Percentiles rank a stretch among this genome's conserved stretches.
Evolutionary conservation across 2,888 invertebrate genomes (phyloP).

Genomic region (Agriopis leucophaearia): DNA sequence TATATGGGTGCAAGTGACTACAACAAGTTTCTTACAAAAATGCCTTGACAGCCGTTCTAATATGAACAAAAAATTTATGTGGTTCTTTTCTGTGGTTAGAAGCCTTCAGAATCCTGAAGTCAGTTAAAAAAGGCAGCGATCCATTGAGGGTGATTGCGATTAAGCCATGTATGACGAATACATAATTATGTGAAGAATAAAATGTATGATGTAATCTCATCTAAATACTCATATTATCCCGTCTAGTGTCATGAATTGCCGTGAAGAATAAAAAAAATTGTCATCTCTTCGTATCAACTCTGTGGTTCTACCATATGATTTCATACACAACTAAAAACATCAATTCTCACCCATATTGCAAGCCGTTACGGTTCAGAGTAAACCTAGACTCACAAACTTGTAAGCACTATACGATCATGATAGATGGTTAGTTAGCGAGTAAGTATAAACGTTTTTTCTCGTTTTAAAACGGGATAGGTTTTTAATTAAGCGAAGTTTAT

Average conservation of each 20-base stretch:
- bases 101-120: too few relatives aligned
- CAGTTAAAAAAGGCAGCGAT: too few relatives aligned
- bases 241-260: background rate
- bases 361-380: constrained; percentile 19
- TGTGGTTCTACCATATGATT: background rate
- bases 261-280: background rate
- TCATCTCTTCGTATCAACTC: background rate
- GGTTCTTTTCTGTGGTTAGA: too few relatives aligned
- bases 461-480: constrained; percentile 21
- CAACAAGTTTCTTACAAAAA: too few relatives aligned
- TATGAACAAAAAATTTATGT: too few relatives aligned
- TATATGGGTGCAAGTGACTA: too few relatives aligned
- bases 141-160: too few relatives aligned
- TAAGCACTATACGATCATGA: constrained; percentile 8
- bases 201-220: too few relatives aligned
- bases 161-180: too few relatives aligned
- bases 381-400: background rate
- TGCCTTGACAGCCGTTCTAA: too few relatives aligned
- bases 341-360: constrained; percentile 24
- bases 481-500: constrained; percentile 25
- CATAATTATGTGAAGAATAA: too few relatives aligned
- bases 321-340: constrained; percentile 11
- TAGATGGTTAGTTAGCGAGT: constrained; percentile 23
- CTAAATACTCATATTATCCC: too few relatives aligned
- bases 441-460: constrained; percentile 26